Evolutionary conservation across 2,888 invertebrate genomes (phyloP), one percentile per base, ranked within the genome.

Genomic region (Ormyrus pomaceus): DNA sequence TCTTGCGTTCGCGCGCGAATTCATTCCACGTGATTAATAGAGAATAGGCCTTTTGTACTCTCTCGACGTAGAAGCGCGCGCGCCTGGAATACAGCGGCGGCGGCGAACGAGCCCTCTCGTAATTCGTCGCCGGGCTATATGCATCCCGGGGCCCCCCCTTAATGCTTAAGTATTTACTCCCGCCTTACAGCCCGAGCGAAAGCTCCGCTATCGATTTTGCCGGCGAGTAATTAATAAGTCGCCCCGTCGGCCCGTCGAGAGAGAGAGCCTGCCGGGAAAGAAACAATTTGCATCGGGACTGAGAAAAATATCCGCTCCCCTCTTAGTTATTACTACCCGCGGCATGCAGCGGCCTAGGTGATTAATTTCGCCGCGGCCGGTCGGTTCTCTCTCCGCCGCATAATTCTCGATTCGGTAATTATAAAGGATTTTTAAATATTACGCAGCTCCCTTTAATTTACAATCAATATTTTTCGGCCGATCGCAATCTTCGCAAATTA

Each of bases 21-120:
- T 77, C 77, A 80, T 77, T 76, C 68, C 77, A 58, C 62, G 81
- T 74, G 81, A 74, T 81, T 77, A 78, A 81, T 81, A 81, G 81
- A 71, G 77, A 81, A 81, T 81, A 66, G 74, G 74, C 77, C 77
- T 72, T 80, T 80, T 80, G 80, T 80, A 56, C 13, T 73, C 72
- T 9, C 72, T 34, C 34, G 34, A 4, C 34, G 4, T 34, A 34
- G 34, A 34, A 34, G 34, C 34, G n/a, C 45, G n/a, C 53, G 51
- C 61, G 34, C 53, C 48, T 59, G 13, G 45, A 59, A 51, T 66
- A 66, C 11, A 34, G 51, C 59, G 6, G 13, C 13, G 13, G 13
- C 50, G 34, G 7, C 13, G 45, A 51, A 50, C 70, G 50, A 58
- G 13, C 73, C 13, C 1, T 19, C 73, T 72, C 72, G 62, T 68